Percentiles rank a stretch among this genome's conserved stretches.
These are phyloP conservation scores for Eulacestoma nigropectus DNA, from an alignment of 2,113 vertebrate genomes.

Conservation along the genomic window DNA sequence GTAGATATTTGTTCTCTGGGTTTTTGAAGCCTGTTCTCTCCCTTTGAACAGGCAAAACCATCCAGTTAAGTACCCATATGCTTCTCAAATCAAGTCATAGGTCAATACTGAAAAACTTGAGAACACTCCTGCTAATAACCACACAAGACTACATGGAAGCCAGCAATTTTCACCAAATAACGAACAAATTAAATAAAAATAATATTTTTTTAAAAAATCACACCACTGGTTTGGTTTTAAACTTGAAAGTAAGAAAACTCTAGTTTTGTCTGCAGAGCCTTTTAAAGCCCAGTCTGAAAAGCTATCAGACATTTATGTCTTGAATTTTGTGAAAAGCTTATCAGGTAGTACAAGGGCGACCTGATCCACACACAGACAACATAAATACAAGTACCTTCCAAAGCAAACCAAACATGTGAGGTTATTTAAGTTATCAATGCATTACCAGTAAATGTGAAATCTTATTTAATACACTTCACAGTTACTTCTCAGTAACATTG, in stretches of 20 bases:
- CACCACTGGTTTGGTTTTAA: not conserved
- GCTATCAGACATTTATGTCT: not conserved
- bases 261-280: not conserved
- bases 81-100: not conserved
- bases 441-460: not conserved
- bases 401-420: not conserved
- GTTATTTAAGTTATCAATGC: not conserved
- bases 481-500: not conserved
- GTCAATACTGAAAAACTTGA: not conserved
- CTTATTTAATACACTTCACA: not conserved
- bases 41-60: not conserved
- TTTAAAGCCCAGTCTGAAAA: not conserved
- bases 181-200: not conserved
- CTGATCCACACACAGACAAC: not conserved
- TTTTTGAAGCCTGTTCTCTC: not conserved
- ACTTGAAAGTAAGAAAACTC: not conserved
- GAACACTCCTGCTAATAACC: not conserved
- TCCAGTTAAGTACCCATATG: not conserved
- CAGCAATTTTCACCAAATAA: not conserved
- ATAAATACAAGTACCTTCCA: not conserved
- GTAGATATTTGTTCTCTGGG: not conserved
- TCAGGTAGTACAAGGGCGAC: not conserved
- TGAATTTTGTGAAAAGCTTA: not conserved
- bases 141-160: not conserved
- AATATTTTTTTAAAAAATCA: not conserved